phyloP scores from a whole-genome alignment of 2,797 vertebrate species.

The Prunella strophiata region DNA sequence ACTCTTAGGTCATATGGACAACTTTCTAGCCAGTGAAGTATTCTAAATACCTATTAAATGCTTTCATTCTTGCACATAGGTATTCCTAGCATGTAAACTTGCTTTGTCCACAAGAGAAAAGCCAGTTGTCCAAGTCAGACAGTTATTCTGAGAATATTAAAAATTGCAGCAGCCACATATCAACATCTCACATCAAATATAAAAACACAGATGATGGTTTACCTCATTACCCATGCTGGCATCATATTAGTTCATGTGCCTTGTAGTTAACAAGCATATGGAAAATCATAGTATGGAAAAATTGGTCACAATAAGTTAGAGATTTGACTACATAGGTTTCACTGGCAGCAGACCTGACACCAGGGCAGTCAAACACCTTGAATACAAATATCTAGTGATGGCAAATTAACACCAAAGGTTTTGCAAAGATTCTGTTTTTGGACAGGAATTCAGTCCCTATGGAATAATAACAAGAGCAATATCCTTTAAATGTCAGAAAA shows the following conservation, averaged over 20 bases:
- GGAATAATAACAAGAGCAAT: background rate
- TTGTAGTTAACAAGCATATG: background rate
- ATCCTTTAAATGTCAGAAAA: background rate
- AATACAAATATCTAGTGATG: background rate
- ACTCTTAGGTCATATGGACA: background rate
- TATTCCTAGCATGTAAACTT: background rate
- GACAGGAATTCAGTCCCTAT: background rate
- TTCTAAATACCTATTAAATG: background rate
- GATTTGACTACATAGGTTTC: background rate
- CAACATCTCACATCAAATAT: background rate
- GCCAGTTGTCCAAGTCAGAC: background rate
- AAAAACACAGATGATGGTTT: background rate
- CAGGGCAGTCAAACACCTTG: background rate
- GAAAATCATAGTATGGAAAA: background rate
- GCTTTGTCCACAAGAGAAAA: background rate
- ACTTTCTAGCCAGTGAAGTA: background rate
- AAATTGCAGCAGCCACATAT: background rate
- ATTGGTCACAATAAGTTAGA: background rate
- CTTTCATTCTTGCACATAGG: background rate
- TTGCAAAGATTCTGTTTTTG: background rate
- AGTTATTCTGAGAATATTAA: background rate
- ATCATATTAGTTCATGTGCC: background rate
- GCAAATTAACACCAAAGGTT: background rate
- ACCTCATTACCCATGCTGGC: background rate
- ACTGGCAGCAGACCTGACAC: background rate